Base-by-base conservation (phyloP, 2,888 invertebrate genomes). In the Eilema griseolum region DNA sequence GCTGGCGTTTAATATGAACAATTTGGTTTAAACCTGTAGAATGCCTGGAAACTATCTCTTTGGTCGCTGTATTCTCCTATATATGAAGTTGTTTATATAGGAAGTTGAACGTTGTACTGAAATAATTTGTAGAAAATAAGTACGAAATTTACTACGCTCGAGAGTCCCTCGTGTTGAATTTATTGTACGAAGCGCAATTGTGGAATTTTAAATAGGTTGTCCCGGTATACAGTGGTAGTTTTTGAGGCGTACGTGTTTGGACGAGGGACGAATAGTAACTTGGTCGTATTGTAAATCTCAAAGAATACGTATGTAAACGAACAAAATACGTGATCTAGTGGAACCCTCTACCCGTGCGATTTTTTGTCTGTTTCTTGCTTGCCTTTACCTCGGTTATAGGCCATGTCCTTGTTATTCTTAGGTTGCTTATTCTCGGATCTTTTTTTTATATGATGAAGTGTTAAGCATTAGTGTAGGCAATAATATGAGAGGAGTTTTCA, bases 81-180 rank as follows among this genome's bases (percentile, higher is more conserved):
- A 76, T 77, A 80, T 3, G 5, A 33, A n/a, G n/a, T n/a, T n/a
- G n/a, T n/a, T n/a, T n/a, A n/a, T n/a, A n/a, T n/a, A n/a, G 77
- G 81, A 82, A 78, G 78, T 66, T 74, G 70, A 81, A 82, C 79
- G 85, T 80, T 87, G 84, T 87, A 86, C 84, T 85, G 81, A 90
- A 92, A 91, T 92, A 92, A 92, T 92, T 92, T 92, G 90, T 89
- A 83, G 87, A 86, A 91, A 91, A 92, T 91, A 92, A 90, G 88
- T 88, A 86, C 86, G 70, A 88, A 92, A 92, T 92, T 92, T 90
- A 90, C 88, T 88, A 83, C 88, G 81, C 84, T 82, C 71, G 85
- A 81, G 89, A 89, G 87, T 86, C 86, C 85, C 83, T 78, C 76
- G 84, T 90, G 88, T 87, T 86, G 84, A 92, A 93, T 93, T 93